Base-by-base conservation (phyloP, 2,888 invertebrate species). In the Lycia hirtaria region DNA sequence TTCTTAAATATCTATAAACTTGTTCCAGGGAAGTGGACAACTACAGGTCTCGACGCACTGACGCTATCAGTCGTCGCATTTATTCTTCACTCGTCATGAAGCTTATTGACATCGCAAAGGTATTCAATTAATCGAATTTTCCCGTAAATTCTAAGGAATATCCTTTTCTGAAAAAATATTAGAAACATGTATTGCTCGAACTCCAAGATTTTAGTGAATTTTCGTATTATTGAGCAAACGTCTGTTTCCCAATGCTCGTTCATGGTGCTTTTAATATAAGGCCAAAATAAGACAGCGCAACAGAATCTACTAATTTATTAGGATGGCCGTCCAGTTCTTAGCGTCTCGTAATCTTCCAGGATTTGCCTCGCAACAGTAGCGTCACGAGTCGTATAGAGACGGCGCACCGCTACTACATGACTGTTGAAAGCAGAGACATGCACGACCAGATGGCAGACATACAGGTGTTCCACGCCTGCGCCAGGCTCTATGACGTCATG, bases 21-120 rank as follows among this genome's bases (percentile, higher is more conserved):
- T 15, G 0, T 58, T 73, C 1, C 78, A 90, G 90, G 14, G 90
- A 90, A 60, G 90, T 90, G 15, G 90, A 90, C 71, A 87, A 87
- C 72, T 90, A 88, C 71, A 73, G 90, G 1, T 72, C 83, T 0
- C 67, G 87, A 0, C 77, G 90, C 1, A 88, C 89, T 0, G 90
- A 89, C 49, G 89, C 90, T 12, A 89, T 90, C 70, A 88, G 90
- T 60, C 76, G 90, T 0, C 75, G 81, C 1, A 81, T 90, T 52
- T 90, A 90, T 69, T 89, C 90, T 0, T 83, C 90, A 0, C 81
- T 90, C 14, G 61, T 90, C 37, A 90, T 90, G 88, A 90, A 90
- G 61, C 85, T 90, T 26, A 85, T 90, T 37, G 90, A 90, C 65
- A 90, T 90, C 22, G 90, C 90, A 1, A 88, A 88, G 82, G 88